These are phyloP conservation scores for Crioceris asparagi DNA, from an alignment of 2,888 invertebrate species.

Conservation along the genomic window DNA sequence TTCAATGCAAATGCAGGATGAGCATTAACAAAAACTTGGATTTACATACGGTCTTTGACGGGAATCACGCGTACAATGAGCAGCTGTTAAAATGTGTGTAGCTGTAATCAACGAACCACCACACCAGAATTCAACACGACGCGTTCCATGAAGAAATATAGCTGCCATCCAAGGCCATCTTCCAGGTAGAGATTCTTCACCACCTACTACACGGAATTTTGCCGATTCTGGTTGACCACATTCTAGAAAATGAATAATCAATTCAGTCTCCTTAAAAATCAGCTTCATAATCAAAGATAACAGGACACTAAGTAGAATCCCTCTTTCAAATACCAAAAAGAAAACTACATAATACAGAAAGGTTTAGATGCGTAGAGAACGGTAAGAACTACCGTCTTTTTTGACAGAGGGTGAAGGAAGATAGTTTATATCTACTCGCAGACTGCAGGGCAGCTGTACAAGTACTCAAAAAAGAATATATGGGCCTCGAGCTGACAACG, in stretches of 20 bases:
- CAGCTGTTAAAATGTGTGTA: conserved; percentile 76
- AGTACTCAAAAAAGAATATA: too few relatives aligned
- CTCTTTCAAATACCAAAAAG: too few relatives aligned
- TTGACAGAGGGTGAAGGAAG: too few relatives aligned
- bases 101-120: conserved; percentile 80
- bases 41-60: conserved; percentile 73
- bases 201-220: conserved; percentile 84
- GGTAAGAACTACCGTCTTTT: too few relatives aligned
- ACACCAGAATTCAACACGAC: conserved; percentile 86
- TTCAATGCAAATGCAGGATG: background rate
- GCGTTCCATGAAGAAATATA: conserved; percentile 76
- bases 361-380: too few relatives aligned
- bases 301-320: too few relatives aligned
- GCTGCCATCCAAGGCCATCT: conserved; percentile 97
- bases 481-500: too few relatives aligned
- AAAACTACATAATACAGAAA: too few relatives aligned
- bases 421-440: too few relatives aligned
- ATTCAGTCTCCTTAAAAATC: background rate
- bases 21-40: too few relatives aligned
- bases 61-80: conserved; percentile 86
- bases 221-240: conserved; percentile 76
- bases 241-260: conserved; percentile 39
- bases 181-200: conserved; percentile 71
- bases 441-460: too few relatives aligned
- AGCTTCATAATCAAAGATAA: too few relatives aligned